Base-by-base conservation (phyloP, 2,797 vertebrate species). In the Typhlichthys eigenmanni region DNA sequence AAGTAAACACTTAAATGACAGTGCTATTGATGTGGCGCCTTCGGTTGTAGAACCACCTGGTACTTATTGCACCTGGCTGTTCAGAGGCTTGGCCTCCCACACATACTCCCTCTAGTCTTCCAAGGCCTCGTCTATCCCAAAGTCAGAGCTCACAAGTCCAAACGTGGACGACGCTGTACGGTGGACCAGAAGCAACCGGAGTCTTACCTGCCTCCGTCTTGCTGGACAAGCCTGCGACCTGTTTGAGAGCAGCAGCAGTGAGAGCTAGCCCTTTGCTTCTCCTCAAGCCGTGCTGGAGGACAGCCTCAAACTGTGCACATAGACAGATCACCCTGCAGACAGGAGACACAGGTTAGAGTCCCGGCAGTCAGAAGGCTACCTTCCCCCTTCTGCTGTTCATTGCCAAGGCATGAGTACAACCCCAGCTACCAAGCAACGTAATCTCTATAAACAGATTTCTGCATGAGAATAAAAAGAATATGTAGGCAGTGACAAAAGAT, bases 241-340 rank as follows among this genome's bases (percentile, higher is more conserved):
- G 97, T 79, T 96, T 98, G 78, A 99, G 92, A 0, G 96, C 97
- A 0, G 96, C 97, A 0, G 97, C 97, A 0, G 97, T 98, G 66
- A 99, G 91, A 0, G 97, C 96, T 66, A 99, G 75, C 1, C 97
- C 97, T 24, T 95, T 87, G 71, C 91, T 98, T 87, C 95, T 97
- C 91, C 90, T 95, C 90, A 98, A 90, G 50, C 97, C 97, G 6
- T 99, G 97, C 89, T 98, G 97, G 66, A 99, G 88, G 71, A 98
- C 96, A 0, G 93, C 92, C 81, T 99, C 97, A 72, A 99, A 96
- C 92, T 99, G 96, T 75, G 97, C 97, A 24, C 97, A 99, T 62
- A 99, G 88, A 75, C 97, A 99, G 71, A 97, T 98, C 54, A 99
- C 97, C 83, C 97, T 99, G 92, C 65, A 71, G 84, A n/a, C 79